Evolutionary conservation across 2,888 invertebrate genomes (phyloP).

Genomic region (Uloborus plumipes): DNA sequence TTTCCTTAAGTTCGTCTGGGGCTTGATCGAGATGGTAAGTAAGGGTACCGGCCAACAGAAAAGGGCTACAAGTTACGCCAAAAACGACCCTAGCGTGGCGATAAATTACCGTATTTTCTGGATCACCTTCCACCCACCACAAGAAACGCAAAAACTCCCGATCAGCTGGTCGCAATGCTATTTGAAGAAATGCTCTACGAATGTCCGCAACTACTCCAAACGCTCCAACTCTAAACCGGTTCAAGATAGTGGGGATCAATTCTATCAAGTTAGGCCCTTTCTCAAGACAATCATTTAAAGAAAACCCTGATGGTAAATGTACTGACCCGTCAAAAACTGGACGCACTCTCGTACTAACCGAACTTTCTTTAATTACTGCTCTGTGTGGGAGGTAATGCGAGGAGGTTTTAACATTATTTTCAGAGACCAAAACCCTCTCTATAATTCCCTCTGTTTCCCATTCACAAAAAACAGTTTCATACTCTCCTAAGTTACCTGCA

Average conservation of each 20-base stretch:
- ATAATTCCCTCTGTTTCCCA: slow-evolving; percentile 9
- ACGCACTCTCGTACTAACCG: neutral
- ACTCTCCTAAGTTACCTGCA: neutral
- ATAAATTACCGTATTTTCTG: neutral
- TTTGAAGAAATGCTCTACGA: neutral
- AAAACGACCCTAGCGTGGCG: slow-evolving; percentile 10
- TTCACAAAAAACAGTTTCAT: neutral
- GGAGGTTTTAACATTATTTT: neutral
- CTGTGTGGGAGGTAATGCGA: neutral
- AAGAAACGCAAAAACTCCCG: neutral
- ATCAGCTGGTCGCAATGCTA: neutral
- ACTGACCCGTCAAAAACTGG: neutral
- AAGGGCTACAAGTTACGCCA: neutral
- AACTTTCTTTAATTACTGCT: neutral
- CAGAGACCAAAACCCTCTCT: neutral
- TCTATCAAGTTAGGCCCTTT: slow-evolving; percentile 12
- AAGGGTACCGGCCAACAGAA: neutral
- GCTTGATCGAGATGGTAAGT: slow-evolving; percentile 2
- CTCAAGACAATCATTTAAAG: neutral
- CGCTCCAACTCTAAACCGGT: too few species aligned
- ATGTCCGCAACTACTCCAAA: slow-evolving; percentile 4
- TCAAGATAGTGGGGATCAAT: slow-evolving; percentile 4
- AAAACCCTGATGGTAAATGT: neutral
- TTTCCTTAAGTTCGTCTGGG: neutral
- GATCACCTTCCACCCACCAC: slow-evolving; percentile 1